Percentiles rank a stretch among this genome's conserved stretches.
Evolutionary conservation across 2,888 invertebrate species (phyloP).

Genomic region (Laothoe populi): DNA sequence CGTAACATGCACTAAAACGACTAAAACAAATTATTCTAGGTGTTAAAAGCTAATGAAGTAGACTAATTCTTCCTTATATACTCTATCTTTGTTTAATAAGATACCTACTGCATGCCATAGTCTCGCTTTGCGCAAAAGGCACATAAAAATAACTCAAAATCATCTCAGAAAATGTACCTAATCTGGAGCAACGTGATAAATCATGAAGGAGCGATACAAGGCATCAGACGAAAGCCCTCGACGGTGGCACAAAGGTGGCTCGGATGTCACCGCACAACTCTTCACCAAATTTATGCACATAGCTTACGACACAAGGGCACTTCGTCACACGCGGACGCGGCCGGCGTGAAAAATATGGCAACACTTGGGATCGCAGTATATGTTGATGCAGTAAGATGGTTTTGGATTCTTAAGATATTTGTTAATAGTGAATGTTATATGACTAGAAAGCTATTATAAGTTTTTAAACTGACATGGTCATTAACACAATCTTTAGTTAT

Average conservation of each 20-base stretch:
- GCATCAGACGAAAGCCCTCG: slow-evolving; percentile 49
- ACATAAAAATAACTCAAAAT: not conserved
- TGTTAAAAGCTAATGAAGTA: too few species aligned
- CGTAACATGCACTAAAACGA: too few species aligned
- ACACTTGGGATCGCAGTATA: slow-evolving; percentile 28
- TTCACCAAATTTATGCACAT: slow-evolving; percentile 77
- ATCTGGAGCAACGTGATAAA: slow-evolving; percentile 37
- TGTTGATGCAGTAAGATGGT: not conserved
- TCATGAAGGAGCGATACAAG: slow-evolving; percentile 35
- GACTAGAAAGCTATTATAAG: too few species aligned
- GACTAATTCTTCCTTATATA: too few species aligned
- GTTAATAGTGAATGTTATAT: too few species aligned
- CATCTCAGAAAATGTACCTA: not conserved
- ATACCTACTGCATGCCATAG: too few species aligned
- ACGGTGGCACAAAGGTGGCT: slow-evolving; percentile 52
- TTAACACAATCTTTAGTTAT: too few species aligned
- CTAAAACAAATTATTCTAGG: too few species aligned
- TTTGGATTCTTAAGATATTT: not conserved
- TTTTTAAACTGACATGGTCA: too few species aligned
- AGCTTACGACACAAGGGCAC: slow-evolving; percentile 66
- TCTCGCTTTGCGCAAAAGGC: not conserved
- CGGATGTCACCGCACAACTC: slow-evolving; percentile 32
- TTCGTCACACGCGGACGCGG: slow-evolving; percentile 49
- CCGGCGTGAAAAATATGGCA: slow-evolving; percentile 23
- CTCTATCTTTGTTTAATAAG: too few species aligned